Conservation (phyloP, 1,140 invertebrate species). For the Zeugodacus cucurbitae region DNA sequence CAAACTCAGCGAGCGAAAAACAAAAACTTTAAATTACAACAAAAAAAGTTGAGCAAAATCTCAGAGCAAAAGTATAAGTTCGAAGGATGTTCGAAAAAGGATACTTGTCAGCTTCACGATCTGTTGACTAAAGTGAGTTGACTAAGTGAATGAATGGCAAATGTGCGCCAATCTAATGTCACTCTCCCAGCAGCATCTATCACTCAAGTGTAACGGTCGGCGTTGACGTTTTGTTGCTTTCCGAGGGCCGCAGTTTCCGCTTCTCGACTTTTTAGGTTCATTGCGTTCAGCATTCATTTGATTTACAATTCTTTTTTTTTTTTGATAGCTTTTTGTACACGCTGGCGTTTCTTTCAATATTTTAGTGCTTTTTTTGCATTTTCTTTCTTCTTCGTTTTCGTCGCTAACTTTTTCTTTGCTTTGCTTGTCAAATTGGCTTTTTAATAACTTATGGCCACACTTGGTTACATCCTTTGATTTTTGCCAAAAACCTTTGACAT, state of each 20-base stretch:
- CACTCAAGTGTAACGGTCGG: slow-evolving; percentile 3
- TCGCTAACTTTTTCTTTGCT: not conserved
- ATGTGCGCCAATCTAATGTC: slow-evolving; percentile 30
- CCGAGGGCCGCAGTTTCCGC: not conserved
- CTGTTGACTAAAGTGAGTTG: slow-evolving; percentile 23
- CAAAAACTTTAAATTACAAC: not conserved
- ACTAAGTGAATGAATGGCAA: slow-evolving; percentile 26
- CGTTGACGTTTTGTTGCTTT: not conserved
- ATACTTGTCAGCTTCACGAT: not conserved
- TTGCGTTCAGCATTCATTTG: not conserved
- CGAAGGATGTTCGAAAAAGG: not conserved
- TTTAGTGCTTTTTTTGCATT: not conserved
- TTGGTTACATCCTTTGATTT: slow-evolving; percentile 26
- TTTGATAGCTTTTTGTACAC: not conserved
- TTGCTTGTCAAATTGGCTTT: slow-evolving; percentile 39
- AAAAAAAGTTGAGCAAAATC: not conserved
- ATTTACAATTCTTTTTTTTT: not conserved
- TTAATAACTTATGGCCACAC: slow-evolving; percentile 29
- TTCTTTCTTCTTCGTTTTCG: not conserved
- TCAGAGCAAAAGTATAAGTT: not conserved
- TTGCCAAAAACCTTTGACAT: slow-evolving; percentile 17
- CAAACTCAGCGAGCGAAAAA: slow-evolving; percentile 9
- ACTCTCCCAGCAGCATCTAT: not conserved
- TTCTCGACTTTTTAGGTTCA: not conserved
- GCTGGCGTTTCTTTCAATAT: not conserved